phyloP scores from a whole-genome alignment of 2,888 invertebrate genomes.

The Thymelicus acteon region DNA sequence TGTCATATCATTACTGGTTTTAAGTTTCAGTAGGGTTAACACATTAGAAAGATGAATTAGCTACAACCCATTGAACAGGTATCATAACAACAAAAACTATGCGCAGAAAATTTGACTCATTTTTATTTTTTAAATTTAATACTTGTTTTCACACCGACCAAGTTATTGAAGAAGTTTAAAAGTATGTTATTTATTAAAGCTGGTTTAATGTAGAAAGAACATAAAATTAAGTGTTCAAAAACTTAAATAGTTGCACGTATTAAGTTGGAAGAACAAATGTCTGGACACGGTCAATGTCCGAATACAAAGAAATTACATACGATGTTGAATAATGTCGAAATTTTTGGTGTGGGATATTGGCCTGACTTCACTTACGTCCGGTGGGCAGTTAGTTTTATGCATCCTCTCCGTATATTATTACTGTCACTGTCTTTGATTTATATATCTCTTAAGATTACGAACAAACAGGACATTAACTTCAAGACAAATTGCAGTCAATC shows the following conservation, averaged over 20 bases:
- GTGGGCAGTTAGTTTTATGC: constrained; percentile 20
- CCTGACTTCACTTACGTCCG: constrained; percentile 24
- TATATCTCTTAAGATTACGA: constrained; percentile 21
- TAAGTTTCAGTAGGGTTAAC: constrained; percentile 1
- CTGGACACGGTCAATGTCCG: constrained; percentile 12
- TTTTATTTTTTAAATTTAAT: neutral
- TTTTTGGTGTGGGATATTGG: constrained; percentile 14
- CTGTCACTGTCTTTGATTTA: constrained; percentile 32
- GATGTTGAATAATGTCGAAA: constrained; percentile 1
- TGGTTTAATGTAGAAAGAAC: too few species aligned
- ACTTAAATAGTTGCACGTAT: neutral
- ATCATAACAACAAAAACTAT: neutral
- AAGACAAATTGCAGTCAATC: constrained; percentile 7
- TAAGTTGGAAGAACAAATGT: too few species aligned
- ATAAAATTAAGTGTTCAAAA: neutral
- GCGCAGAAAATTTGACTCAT: neutral
- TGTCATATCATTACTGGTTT: constrained; percentile 20
- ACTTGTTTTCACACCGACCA: neutral
- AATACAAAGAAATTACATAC: constrained; percentile 6
- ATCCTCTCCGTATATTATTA: constrained; percentile 30
- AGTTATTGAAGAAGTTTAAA: neutral
- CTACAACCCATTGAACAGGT: neutral
- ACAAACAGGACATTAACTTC: constrained; percentile 16
- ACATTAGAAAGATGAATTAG: constrained; percentile 1
- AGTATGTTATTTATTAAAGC: too few species aligned